Percentiles rank a stretch among this genome's conserved stretches.
phyloP scores from a whole-genome alignment of 2,113 vertebrate genomes.

The Athene noctua region DNA sequence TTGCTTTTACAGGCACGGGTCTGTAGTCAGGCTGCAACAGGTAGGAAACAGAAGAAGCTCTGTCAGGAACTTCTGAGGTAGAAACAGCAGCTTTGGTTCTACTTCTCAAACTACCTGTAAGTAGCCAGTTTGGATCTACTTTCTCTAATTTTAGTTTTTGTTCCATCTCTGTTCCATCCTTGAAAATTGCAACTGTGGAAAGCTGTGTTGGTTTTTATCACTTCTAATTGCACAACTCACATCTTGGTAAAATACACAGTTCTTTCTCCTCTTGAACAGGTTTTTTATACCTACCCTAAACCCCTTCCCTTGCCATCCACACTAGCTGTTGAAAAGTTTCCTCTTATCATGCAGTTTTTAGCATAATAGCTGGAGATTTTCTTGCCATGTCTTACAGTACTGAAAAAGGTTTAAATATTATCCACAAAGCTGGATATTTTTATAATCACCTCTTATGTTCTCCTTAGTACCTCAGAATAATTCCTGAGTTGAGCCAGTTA shows the following conservation, averaged over 20 bases:
- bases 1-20: background rate
- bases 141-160: background rate
- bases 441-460: conserved; percentile 24
- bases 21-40: background rate
- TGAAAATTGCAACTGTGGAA: background rate
- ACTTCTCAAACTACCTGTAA: background rate
- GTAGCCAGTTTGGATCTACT: background rate
- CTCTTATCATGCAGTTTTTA: background rate
- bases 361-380: conserved; percentile 4
- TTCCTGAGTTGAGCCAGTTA: conserved; percentile 16
- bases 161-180: background rate
- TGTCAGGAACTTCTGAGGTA: background rate
- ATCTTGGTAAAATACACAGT: background rate
- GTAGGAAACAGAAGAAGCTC: background rate
- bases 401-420: conserved; percentile 29
- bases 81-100: background rate
- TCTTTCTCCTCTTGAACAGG: background rate
- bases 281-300: background rate
- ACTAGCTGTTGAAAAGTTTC: background rate
- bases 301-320: background rate
- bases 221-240: background rate
- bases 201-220: background rate
- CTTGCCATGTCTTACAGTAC: background rate
- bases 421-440: background rate
- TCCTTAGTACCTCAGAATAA: conserved; percentile 24